Conservation (phyloP, 2,797 vertebrate genomes). For the Oryzias sinensis region DNA sequence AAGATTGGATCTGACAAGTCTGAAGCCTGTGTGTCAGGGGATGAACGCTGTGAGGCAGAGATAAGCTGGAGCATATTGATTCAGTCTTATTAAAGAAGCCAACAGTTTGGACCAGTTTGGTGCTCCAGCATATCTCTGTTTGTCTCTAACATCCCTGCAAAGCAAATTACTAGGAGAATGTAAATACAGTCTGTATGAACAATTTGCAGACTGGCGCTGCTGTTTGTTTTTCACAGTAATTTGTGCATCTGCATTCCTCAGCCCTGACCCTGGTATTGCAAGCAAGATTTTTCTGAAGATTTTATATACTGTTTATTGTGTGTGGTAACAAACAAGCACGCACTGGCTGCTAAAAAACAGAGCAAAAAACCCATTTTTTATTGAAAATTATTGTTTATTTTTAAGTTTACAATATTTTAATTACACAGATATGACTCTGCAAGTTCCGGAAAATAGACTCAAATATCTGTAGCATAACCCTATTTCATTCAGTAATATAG, state of each 20-base stretch:
- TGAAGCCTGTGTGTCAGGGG: slow-evolving; percentile 1
- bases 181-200: slow-evolving; percentile 5
- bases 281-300: slow-evolving; percentile 2
- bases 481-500: no score
- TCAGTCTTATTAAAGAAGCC: slow-evolving; percentile 37
- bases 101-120: slow-evolving; percentile 21
- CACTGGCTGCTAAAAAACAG: slow-evolving; percentile 16
- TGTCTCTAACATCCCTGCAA: slow-evolving; percentile 16
- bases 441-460: no score
- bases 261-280: background rate
- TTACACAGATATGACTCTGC: background rate
- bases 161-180: slow-evolving; percentile 13
- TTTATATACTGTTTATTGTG: background rate
- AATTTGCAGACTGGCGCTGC: background rate
- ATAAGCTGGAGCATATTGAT: slow-evolving; percentile 31
- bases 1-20: slow-evolving; percentile 9
- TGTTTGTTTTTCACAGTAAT: slow-evolving; percentile 20
- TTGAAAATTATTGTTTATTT: background rate
- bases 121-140: slow-evolving; percentile 19
- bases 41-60: slow-evolving; percentile 14
- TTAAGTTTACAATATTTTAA: background rate
- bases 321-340: background rate
- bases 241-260: slow-evolving; percentile 16
- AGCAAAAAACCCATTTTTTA: background rate
- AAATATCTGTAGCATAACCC: no score